Evolutionary conservation across 2,113 vertebrate genomes (phyloP), one percentile per base, ranked within the genome.

Genomic region (Leucoraja erinaceus): DNA sequence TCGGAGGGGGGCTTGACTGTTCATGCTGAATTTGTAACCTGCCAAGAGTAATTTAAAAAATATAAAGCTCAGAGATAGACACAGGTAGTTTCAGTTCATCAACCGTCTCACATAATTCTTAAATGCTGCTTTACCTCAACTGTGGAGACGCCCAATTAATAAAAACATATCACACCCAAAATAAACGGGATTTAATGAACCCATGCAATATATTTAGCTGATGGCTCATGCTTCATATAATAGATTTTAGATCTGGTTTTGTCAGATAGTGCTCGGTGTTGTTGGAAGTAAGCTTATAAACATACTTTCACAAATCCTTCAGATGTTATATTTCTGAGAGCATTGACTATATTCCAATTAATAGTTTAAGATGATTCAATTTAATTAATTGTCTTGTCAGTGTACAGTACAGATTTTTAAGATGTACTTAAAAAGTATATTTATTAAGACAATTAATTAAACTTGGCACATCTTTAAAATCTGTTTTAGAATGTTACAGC

Each of bases 1-100:
- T 99, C 10, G 98, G 99, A 77, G 98, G 98, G 1, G 98, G 98
- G 94, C 98, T 99, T 94, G 99, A 98, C 70, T 98, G 98, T 95
- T 99, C 98, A 94, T 98, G 98, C 95, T 99, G 98, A 94, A 99
- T 99, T 95, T 96, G 97, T 96, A 99, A 98, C 97, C 99, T 99
- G 93, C 0, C 38, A 94, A 79, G 94, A 94, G 95, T 95, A 95
- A 95, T 75, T 25, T 79, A 63, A 61, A 63, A 16, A 76, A 54
- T 16, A 47, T 31, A 61, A 14, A 63, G 33, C 12, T 76, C 28
- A 25, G 25, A 66, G 47, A 28, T 25, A 59, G 6, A 59, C 38
- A 54, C 33, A 25, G 33, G 33, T 25, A 72, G n/a, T 72, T 22
- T 91, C 31, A 91, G 47, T 63, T 88, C n/a, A 63, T 28, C 28